Percentiles rank a stretch among this genome's conserved stretches.
phyloP scores from a whole-genome alignment of 1,140 invertebrate genomes.

The Drosophila pruinosa region DNA sequence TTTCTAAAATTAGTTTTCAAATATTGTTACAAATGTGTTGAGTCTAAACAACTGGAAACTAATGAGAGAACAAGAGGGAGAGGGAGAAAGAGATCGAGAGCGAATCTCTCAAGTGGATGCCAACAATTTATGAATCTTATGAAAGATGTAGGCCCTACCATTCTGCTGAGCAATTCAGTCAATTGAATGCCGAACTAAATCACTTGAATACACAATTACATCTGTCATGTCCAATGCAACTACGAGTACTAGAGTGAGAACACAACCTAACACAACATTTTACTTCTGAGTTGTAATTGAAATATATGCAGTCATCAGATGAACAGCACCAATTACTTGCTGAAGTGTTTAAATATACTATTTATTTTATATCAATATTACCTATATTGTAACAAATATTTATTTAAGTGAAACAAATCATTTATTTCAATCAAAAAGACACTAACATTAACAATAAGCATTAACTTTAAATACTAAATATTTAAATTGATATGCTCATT shows the following conservation, averaged over 20 bases:
- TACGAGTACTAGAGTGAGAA: not conserved
- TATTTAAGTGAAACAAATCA: not conserved
- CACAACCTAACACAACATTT: conserved; percentile 10
- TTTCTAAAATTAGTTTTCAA: conserved; percentile 82
- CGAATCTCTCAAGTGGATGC: conserved; percentile 57
- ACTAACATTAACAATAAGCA: too few relatives aligned
- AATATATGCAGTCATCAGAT: not conserved
- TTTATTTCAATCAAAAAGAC: not conserved
- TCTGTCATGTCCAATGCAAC: not conserved
- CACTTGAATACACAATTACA: conserved; percentile 59
- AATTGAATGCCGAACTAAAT: conserved; percentile 44
- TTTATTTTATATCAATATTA: too few relatives aligned
- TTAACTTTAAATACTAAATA: not conserved
- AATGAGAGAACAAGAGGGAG: conserved; percentile 3
- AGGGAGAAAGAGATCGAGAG: not conserved
- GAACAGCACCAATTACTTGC: not conserved
- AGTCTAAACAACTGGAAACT: conserved; percentile 77
- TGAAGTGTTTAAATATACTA: not conserved
- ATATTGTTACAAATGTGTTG: conserved; percentile 83
- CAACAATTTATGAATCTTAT: conserved; percentile 59
- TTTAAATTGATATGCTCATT: not conserved
- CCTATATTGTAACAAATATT: too few relatives aligned
- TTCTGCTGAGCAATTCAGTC: conserved; percentile 22
- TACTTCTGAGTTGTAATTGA: not conserved
- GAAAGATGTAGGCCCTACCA: conserved; percentile 56